Evolutionary conservation across 2,113 vertebrate species (phyloP), one percentile per base, ranked within the genome.

Genomic region (Motacilla alba): DNA sequence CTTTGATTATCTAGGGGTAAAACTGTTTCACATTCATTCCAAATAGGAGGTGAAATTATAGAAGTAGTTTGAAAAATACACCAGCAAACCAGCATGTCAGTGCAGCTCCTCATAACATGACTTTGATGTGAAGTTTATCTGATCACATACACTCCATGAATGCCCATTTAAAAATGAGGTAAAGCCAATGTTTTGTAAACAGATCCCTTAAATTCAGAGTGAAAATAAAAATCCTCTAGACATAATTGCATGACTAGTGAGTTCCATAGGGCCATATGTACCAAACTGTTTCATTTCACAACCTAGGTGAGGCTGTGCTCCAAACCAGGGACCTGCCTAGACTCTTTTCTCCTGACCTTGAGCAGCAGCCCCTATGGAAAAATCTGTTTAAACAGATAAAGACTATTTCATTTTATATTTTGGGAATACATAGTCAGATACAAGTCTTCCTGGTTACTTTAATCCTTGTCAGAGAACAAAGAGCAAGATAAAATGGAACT

Each of bases 381-480:
- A 94, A 86, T 37, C 39, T 46, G 15, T 86, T 94, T 89, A 76
- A 94, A 86, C 27, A 78, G 68, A 63, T 28, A 93, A 44, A 95
- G 39, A 56, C 3, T 23, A 83, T 83, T 85, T 90, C 10, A 70
- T 94, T 79, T 91, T 59, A 83, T 63, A 58, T 83, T 96, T 95
- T 92, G 68, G 88, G 63, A 86, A 94, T 72, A 86, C 4, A 6
- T 67, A 86, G 58, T 88, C 78, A 90, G 79, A 74, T 49, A 68
- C 59, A 86, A 92, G 68, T 77, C 63, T 94, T 93, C 64, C 56
- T 78, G 41, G 87, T 70, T 93, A 53, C 75, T 90, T 96, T 92
- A 96, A 92, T 93, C 85, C 90, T 86, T 88, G 44, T 33, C 73
- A 88, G 60, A 80, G 72, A 92, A 97, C 68, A 95, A 94, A 94